Base-by-base conservation (phyloP, 2,888 invertebrate species). In the Arge pagana region DNA sequence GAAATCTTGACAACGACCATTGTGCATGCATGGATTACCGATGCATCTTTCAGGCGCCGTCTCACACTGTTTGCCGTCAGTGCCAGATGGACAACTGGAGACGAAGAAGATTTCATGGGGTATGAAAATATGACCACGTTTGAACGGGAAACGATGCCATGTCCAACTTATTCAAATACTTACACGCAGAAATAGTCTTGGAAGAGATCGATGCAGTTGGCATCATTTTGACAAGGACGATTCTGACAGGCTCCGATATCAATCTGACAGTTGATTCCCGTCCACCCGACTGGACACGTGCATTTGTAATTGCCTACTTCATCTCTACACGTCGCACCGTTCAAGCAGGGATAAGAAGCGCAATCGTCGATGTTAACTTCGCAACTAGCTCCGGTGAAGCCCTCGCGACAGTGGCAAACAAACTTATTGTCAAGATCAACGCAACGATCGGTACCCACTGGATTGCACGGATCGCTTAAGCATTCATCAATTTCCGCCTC, bases 1-100 rank as follows among this genome's bases (percentile, higher is more conserved):
- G 67, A 92, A 96, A 76, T 96, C 96, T 78, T 93, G 93, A 66
- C 96, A 97, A 71, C 89, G 89, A 48, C 96, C 96, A 37, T 90
- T 93, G 68, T 97, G 96, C 92, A 95, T 95, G 72, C 96, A 97
- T 1, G 86, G 86, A 67, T 89, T 89, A 19, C 94, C 94, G 54
- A 94, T 90, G 72, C 94, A 94, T 58, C 96, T 85, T 77, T 96
- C 95, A 3, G 96, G 96, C 0, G 96, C 95, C 0, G 94, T 94
- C 78, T 96, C 96, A 75, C 97, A 97, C 74, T 95, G 90, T 77
- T 96, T 96, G 7, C 96, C 97, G 69, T 96, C 96, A 1, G 96
- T 96, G 64, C 96, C 96, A 58, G 92, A 93, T 37, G 94, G 94
- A 68, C 95, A 95, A 6, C 88, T 89, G 64, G 30, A n/a, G 16